Conservation (phyloP, 2,113 vertebrate genomes). For the Hippopotamus amphibius region DNA sequence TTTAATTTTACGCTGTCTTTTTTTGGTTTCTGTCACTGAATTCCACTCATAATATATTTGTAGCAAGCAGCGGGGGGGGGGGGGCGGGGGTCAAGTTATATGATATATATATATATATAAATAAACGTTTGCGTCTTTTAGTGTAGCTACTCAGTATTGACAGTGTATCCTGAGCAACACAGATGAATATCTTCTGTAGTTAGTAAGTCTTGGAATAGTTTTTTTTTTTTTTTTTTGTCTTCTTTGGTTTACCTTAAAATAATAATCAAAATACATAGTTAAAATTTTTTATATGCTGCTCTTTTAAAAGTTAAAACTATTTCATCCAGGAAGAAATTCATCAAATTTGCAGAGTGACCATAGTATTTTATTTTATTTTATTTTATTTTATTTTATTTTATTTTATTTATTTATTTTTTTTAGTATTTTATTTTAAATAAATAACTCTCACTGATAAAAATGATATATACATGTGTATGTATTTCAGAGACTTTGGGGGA, state of each 20-base stretch:
- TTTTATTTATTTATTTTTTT: too few species aligned
- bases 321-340: slow-evolving; percentile 40
- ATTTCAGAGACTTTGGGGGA: background rate
- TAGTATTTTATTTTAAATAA: background rate
- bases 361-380: background rate
- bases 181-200: background rate
- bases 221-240: background rate
- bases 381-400: slow-evolving; percentile 39
- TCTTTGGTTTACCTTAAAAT: slow-evolving; percentile 8
- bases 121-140: background rate
- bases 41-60: slow-evolving; percentile 45
- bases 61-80: background rate
- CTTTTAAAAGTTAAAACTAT: background rate
- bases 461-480: background rate
- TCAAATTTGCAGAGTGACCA: background rate
- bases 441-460: background rate
- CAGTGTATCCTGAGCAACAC: background rate
- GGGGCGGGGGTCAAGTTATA: background rate
- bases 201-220: background rate
- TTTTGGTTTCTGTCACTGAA: slow-evolving; percentile 51
- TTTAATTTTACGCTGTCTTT: slow-evolving; percentile 45
- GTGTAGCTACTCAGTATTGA: background rate
- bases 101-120: background rate
- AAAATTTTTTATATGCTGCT: background rate
- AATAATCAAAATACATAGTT: background rate